Conservation (phyloP, 2,797 vertebrate species). For the Hyperoplus lanceolatus region DNA sequence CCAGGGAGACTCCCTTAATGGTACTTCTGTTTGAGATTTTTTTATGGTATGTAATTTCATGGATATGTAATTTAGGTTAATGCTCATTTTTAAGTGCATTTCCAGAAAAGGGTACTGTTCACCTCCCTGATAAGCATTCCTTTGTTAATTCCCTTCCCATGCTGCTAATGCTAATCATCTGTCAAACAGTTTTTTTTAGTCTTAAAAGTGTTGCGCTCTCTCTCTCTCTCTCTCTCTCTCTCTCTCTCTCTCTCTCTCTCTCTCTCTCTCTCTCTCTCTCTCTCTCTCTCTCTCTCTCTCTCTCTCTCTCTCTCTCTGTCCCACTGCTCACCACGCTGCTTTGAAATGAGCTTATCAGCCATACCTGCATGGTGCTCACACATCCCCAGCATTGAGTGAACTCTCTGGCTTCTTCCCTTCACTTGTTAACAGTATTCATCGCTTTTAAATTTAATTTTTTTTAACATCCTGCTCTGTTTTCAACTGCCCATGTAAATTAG, state of each 20-base stretch:
- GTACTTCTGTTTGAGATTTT: no score
- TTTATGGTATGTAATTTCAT: conserved; percentile 62
- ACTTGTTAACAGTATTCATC: conserved; percentile 79
- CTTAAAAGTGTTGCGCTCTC: no score
- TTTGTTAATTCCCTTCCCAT: conserved; percentile 79
- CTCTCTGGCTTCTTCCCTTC: conserved; percentile 59
- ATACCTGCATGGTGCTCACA: conserved; percentile 80
- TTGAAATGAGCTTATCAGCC: conserved; percentile 74
- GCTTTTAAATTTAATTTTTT: conserved; percentile 15
- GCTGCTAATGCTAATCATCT: conserved; percentile 82
- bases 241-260: conserved; percentile 20
- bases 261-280: conserved; percentile 42
- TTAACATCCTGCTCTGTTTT: conserved; percentile 63
- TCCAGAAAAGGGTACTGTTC: conserved; percentile 65
- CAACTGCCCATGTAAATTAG: conserved; percentile 73
- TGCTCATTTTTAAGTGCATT: conserved; percentile 74
- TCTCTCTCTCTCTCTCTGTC: conserved; percentile 42
- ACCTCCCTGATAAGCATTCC: conserved; percentile 72
- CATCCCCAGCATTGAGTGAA: conserved; percentile 61
- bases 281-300: no score
- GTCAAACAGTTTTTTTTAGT: conserved; percentile 5
- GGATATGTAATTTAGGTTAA: conserved; percentile 73
- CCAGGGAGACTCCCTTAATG: conserved; percentile 47
- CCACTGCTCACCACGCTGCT: conserved; percentile 72
- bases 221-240: not conserved